Evolutionary conservation across 1,140 invertebrate species (phyloP).

Genomic region (Tribolium madens): DNA sequence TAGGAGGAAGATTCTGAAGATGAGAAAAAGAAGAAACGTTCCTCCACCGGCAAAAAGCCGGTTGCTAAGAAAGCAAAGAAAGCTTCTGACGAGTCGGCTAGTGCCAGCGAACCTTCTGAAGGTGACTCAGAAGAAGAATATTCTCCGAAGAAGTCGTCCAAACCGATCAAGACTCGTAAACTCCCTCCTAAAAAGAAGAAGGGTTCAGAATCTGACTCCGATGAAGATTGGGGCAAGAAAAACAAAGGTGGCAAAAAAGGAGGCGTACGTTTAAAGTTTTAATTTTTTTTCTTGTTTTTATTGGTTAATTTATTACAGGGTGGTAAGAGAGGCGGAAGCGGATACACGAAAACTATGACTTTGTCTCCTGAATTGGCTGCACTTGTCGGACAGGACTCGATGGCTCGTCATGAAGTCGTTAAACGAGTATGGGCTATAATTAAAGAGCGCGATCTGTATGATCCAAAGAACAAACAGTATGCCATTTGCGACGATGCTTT

Average conservation of each 20-base stretch:
- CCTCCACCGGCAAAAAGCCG: conserved; percentile 69
- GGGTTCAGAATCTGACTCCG: conserved; percentile 80
- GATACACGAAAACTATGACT: conserved; percentile 84
- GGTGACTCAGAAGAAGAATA: conserved; percentile 78
- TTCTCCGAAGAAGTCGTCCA: conserved; percentile 72
- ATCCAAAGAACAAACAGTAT: conserved; percentile 94
- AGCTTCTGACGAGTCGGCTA: conserved; percentile 72
- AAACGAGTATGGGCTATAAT: conserved; percentile 94
- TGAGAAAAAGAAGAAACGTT: conserved; percentile 73
- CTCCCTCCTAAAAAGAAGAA: conserved; percentile 74
- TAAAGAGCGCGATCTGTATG: conserved; percentile 91
- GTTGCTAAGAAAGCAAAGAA: conserved; percentile 71
- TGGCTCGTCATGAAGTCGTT: conserved; percentile 93
- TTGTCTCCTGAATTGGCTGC: conserved; percentile 88
- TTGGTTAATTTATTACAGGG: conserved; percentile 44
- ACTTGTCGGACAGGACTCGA: conserved; percentile 85
- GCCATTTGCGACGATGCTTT: conserved; percentile 94
- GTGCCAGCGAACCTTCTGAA: conserved; percentile 70
- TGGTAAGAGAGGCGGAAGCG: conserved; percentile 72
- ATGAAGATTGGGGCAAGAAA: conserved; percentile 81
- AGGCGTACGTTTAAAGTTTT: conserved; percentile 62
- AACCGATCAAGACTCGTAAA: conserved; percentile 66
- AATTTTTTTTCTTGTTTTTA: conserved; percentile 12
- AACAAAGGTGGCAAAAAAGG: conserved; percentile 68
- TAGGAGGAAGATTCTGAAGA: conserved; percentile 70